phyloP scores from a whole-genome alignment of 2,888 invertebrate genomes.

The Zonitis immaculata region DNA sequence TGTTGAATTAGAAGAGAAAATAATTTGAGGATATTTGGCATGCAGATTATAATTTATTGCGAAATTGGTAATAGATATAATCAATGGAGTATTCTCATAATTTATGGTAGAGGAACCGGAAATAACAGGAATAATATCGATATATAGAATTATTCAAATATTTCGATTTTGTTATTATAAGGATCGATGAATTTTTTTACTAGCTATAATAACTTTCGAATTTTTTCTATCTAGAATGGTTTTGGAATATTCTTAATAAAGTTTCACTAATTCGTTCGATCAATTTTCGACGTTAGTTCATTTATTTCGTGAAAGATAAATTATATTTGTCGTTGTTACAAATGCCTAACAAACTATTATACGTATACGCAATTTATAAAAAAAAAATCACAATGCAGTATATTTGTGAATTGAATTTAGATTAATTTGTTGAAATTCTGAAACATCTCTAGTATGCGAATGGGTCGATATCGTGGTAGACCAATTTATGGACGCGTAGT shows the following conservation, averaged over 20 bases:
- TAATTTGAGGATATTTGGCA: neutral
- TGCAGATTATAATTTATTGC: neutral
- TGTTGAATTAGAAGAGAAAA: neutral
- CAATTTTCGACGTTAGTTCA: neutral
- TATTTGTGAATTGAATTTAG: neutral
- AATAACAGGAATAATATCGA: too few species aligned
- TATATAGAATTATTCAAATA: neutral
- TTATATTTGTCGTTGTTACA: neutral
- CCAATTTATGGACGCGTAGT: slow-evolving; percentile 71
- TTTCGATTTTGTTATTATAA: too few species aligned
- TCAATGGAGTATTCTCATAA: neutral
- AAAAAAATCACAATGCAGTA: too few species aligned
- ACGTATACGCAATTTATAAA: too few species aligned
- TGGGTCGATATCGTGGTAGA: slow-evolving; percentile 47
- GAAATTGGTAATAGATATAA: neutral
- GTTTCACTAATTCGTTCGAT: neutral
- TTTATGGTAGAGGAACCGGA: neutral
- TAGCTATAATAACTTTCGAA: neutral
- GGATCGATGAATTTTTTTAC: too few species aligned
- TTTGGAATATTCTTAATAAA: neutral
- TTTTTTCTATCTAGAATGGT: neutral
- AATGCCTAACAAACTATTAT: too few species aligned
- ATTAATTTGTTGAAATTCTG: neutral
- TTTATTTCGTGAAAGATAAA: neutral
- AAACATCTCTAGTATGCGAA: slow-evolving; percentile 40